Percentiles rank a stretch among this genome's conserved stretches.
These are phyloP conservation scores for Volucella inflata DNA, from an alignment of 2,888 invertebrate species.

Conservation along the genomic window DNA sequence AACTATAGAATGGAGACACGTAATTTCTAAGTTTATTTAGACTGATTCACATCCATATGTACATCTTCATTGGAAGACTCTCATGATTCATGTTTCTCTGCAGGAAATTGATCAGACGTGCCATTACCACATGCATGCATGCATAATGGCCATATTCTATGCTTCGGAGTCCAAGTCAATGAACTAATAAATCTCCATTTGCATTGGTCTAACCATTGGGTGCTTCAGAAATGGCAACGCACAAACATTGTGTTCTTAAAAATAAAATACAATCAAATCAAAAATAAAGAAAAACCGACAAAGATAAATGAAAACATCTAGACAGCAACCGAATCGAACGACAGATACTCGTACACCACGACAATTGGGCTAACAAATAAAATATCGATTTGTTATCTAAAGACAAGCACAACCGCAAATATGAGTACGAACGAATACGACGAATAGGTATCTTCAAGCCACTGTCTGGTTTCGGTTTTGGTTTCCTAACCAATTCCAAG, in stretches of 20 bases:
- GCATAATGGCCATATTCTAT: not conserved
- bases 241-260: conserved; percentile 1
- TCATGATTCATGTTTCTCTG: conserved; percentile 51
- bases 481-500: not conserved
- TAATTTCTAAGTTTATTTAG: conserved; percentile 41
- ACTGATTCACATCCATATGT: conserved; percentile 40
- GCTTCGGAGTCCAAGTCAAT: conserved; percentile 39
- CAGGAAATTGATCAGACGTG: conserved; percentile 6
- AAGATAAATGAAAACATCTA: conserved; percentile 9
- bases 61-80: conserved; percentile 13
- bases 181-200: conserved; percentile 46
- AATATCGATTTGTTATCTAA: conserved; percentile 35
- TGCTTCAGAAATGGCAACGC: not conserved
- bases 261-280: conserved; percentile 5
- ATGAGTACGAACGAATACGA: too few relatives aligned
- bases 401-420: too few relatives aligned
- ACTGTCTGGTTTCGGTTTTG: too few relatives aligned
- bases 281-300: conserved; percentile 1
- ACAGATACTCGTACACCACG: not conserved
- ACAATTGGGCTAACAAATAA: not conserved
- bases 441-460: too few relatives aligned
- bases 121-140: conserved; percentile 3
- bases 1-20: conserved; percentile 36
- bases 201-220: conserved; percentile 1
- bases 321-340: conserved; percentile 3